Evolutionary conservation across 2,113 vertebrate species (phyloP), one percentile per base, ranked within the genome.

Genomic region (Coregonus clupeaformis): DNA sequence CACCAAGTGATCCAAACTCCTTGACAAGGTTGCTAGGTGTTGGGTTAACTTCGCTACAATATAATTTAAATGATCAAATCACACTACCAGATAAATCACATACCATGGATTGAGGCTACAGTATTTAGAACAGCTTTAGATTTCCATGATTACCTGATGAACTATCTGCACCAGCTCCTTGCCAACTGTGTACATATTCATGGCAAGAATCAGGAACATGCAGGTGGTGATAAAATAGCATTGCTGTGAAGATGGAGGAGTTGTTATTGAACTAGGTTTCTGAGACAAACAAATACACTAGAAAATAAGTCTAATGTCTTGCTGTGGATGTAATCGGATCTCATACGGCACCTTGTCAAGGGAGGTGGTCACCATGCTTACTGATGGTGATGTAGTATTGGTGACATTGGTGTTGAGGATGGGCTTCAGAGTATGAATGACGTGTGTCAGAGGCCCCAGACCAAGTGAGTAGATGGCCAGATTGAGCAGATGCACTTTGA

Each of bases 401-500:
- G 74, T 81, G 16, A 47, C 57, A 55, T 82, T 84, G 6, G 7
- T 32, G 18, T 42, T 77, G 30, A 76, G 70, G 70, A 85, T 83
- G 75, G 93, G 92, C 24, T 89, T 85, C 84, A 95, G 85, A 52
- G 82, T 88, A 76, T 93, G 75, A 76, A 96, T 91, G 74, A 96
- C 89, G 80, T 94, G 87, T 5, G 95, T 95, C 77, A 96, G 83
- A 3, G 95, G 94, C 68, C 95, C 89, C 45, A 96, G 92, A 29
- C 95, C 94, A 0, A 96, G 87, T 13, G 92, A 94, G 83, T 95
- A 96, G 69, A 94, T 86, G n/a, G 89, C 92, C 63, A 96, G 88
- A 77, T 96, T 96, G 80, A 95, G 86, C 67, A 96, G 76, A 79
- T 96, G 95, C n/a, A 94, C 95, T 84, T 92, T 93, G 84, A 95